phyloP scores from a whole-genome alignment of 2,797 vertebrate genomes.

The Buphagus erythrorhynchus region DNA sequence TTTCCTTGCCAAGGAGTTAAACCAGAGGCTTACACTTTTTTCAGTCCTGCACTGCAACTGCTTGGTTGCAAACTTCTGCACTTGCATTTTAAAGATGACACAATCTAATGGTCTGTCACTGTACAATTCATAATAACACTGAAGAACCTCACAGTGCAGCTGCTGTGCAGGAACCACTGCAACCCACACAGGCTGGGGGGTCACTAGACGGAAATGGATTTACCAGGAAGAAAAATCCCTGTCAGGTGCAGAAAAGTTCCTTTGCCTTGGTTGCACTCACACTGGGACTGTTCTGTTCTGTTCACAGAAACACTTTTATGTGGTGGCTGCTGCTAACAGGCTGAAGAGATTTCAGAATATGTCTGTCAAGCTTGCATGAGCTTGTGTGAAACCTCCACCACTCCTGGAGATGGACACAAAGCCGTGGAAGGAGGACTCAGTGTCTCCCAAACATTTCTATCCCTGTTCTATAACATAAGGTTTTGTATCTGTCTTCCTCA shows the following conservation, averaged over 20 bases:
- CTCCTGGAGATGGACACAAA: not conserved
- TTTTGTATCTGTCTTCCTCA: not conserved
- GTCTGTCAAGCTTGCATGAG: slow-evolving; percentile 38
- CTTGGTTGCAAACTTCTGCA: not conserved
- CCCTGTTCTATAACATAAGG: not conserved
- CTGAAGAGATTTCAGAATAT: slow-evolving; percentile 81
- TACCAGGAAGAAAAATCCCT: not conserved
- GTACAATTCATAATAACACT: not conserved
- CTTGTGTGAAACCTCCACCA: not conserved
- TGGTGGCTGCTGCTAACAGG: slow-evolving; percentile 86
- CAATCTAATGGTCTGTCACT: not conserved
- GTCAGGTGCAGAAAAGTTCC: not conserved
- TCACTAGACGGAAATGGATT: not conserved
- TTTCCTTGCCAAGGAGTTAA: not conserved
- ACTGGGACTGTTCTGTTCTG: not conserved
- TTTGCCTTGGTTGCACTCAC: not conserved
- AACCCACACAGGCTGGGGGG: not conserved
- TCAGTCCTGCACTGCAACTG: not conserved
- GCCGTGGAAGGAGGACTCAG: not conserved
- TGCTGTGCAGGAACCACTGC: not conserved
- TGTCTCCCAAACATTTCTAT: not conserved
- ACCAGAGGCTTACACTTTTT: not conserved
- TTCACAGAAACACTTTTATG: slow-evolving; percentile 88
- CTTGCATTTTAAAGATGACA: not conserved
- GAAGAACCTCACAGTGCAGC: not conserved